Evolutionary conservation across 2,113 vertebrate species (phyloP).

Genomic region (Bos taurus): ARS-UCD2.0 NC_037330.1:61731501-61732000

Average conservation of each 20-base stretch:
- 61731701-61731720: constrained; percentile 40
- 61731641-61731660: constrained; percentile 34
- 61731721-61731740: constrained; percentile 1
- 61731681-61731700: constrained; percentile 32
- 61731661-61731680: constrained; percentile 42
- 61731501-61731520: constrained; percentile 42
- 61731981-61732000: constrained; percentile 56
- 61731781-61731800: background rate
- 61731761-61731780: background rate
- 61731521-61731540: constrained; percentile 43
- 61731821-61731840: background rate
- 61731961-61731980: constrained; percentile 45
- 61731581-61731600: constrained; percentile 51
- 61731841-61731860: constrained; percentile 28
- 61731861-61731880: constrained; percentile 50
- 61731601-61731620: constrained; percentile 52
- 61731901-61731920: constrained; percentile 18
- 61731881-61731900: constrained; percentile 47
- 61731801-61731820: background rate
- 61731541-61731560: constrained; percentile 26
- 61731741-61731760: background rate
- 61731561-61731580: constrained; percentile 61
- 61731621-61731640: constrained; percentile 1
- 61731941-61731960: constrained; percentile 42
- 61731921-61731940: constrained; percentile 63